These are phyloP conservation scores for Rhynchomys soricoides DNA, from an alignment of 2,113 vertebrate species.

Conservation along the genomic window DNA sequence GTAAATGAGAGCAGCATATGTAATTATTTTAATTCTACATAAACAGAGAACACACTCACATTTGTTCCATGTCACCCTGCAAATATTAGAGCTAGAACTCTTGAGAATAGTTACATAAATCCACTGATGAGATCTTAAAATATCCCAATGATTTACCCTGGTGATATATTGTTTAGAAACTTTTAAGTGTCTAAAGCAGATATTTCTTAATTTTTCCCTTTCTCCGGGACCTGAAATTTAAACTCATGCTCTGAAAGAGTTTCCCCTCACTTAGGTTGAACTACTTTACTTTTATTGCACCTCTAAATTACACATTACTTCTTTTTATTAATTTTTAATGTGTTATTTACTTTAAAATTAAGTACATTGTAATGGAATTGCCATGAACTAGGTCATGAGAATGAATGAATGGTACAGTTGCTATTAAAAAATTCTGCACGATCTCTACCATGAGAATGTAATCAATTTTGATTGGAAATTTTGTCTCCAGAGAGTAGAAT, in stretches of 20 bases:
- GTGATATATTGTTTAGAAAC: background rate
- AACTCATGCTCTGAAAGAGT: background rate
- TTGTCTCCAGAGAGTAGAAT: constrained; percentile 54
- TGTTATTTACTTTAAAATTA: constrained; percentile 79
- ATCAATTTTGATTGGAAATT: constrained; percentile 75
- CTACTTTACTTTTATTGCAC: constrained; percentile 22
- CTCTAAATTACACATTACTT: constrained; percentile 61
- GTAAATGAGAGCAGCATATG: background rate
- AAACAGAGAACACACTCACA: background rate
- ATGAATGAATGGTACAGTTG: constrained; percentile 52
- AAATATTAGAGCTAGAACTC: background rate
- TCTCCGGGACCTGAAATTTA: background rate
- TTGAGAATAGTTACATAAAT: background rate
- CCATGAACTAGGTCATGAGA: constrained; percentile 60
- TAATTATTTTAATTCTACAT: background rate
- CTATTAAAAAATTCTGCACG: constrained; percentile 60
- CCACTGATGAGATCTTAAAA: background rate
- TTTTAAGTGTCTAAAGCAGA: background rate
- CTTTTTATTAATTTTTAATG: constrained; percentile 74
- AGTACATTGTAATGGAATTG: constrained; percentile 48
- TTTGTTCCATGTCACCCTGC: background rate
- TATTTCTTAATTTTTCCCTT: background rate
- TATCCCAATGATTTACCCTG: background rate
- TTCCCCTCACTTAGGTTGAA: background rate
- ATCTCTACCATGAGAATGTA: constrained; percentile 53